Percentiles rank a stretch among this genome's conserved stretches.
Evolutionary conservation across 2,888 invertebrate genomes (phyloP).

Genomic region (Sphaerophoria taeniata): DNA sequence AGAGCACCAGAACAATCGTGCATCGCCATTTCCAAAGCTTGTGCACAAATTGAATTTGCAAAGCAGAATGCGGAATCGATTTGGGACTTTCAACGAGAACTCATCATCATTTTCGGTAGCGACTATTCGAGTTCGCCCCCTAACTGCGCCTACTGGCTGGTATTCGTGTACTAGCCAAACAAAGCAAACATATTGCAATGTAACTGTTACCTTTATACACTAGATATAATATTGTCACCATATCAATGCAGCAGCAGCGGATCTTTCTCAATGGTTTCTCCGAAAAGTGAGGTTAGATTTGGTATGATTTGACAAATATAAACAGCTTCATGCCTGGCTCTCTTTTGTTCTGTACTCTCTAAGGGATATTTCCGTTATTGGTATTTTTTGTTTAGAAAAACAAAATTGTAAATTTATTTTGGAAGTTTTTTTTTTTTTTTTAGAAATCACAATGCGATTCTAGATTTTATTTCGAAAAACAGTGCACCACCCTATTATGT

Average conservation of each 20-base stretch:
- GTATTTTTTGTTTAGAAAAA: not conserved
- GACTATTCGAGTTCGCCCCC: too few relatives aligned
- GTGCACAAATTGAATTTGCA: constrained; percentile 50
- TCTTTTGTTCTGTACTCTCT: not conserved
- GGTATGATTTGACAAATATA: constrained; percentile 57
- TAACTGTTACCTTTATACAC: not conserved
- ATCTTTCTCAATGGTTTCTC: constrained; percentile 42
- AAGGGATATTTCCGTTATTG: not conserved
- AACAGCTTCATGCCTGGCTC: constrained; percentile 20
- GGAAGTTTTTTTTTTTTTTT: too few relatives aligned
- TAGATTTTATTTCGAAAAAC: not conserved
- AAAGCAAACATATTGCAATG: constrained; percentile 17
- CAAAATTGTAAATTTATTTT: not conserved
- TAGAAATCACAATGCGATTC: too few relatives aligned
- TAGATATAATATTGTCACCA: too few relatives aligned
- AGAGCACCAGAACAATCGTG: not conserved
- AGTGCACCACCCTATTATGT: not conserved
- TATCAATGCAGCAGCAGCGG: not conserved
- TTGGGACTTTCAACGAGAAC: not conserved
- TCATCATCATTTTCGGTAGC: not conserved
- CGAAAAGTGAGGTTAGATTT: constrained; percentile 55
- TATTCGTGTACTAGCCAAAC: not conserved
- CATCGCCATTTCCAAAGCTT: not conserved
- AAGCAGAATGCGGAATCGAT: constrained; percentile 44
- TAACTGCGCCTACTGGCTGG: not conserved